Conservation (phyloP, 2,113 vertebrate genomes). For the Plecturocebus donacophilus region DNA sequence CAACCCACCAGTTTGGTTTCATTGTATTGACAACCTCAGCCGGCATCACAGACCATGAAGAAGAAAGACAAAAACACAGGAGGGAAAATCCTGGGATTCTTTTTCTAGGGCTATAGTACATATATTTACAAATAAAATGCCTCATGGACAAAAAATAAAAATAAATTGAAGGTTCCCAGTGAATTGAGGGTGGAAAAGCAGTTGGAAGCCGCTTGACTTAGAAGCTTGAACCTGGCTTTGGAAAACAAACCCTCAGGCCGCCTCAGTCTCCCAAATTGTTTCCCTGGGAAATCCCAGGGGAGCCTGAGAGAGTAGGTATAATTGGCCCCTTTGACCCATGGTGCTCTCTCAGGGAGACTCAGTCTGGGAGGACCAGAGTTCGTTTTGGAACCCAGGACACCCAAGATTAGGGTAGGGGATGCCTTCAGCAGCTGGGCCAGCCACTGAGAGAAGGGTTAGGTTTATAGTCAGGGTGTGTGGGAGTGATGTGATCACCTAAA, state of each 20-base stretch:
- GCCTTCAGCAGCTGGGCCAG: neutral
- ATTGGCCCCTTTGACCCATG: neutral
- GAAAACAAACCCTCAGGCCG: neutral
- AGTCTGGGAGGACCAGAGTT: neutral
- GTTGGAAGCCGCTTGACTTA: neutral
- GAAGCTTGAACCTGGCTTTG: neutral
- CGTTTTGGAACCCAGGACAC: neutral
- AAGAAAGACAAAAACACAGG: no score
- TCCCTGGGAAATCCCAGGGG: neutral
- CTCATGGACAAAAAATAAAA: no score
- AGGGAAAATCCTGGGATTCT: no score
- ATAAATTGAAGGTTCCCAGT: neutral
- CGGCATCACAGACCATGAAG: no score
- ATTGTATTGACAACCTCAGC: no score
- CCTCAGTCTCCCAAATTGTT: no score
- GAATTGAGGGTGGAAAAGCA: neutral
- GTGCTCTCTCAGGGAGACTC: neutral
- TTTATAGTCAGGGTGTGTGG: neutral
- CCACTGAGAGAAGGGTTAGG: neutral
- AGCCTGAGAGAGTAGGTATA: neutral
- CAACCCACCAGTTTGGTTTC: no score
- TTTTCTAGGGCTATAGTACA: no score
- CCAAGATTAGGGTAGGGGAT: neutral
- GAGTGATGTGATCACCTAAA: neutral
- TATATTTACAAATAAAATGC: no score